Base-by-base conservation (phyloP, 2,888 invertebrate genomes). In the Chrysopilus asiliformis region DNA sequence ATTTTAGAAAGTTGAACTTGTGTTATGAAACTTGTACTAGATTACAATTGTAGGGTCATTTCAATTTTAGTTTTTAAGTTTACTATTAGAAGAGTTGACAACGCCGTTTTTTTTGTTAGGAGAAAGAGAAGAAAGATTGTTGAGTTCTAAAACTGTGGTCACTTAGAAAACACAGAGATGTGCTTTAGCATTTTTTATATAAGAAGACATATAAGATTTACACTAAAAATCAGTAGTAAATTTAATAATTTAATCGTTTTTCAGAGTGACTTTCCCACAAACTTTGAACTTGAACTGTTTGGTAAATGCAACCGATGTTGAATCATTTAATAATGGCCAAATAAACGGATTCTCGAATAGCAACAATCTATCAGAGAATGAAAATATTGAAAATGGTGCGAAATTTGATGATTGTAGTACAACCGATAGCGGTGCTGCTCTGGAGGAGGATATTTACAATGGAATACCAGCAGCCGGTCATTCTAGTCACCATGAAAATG, bases 261-360 rank as follows among this genome's bases (percentile, higher is more conserved):
- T 14, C 52, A 85, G 85, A 60, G 80, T 89, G 42, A 76, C 78
- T 3, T 89, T 89, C 58, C 83, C 85, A 4, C 79, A 85, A 57
- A 68, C 71, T 12, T 62, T 89, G 32, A 79, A 87, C 59, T 63
- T 89, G 48, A 87, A 86, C 56, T 71, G 73, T 25, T 80, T 85
- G 50, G 67, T 84, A 14, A 67, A 65, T 30, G 55, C 49, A 27
- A 51, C 49, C 28, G 55, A 53, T 22, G 41, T 41, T 3, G 48
- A 46, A 36, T 41, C 43, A 14, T 48, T 45, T 16, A 42, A 36
- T 5, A 45, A 43, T 24, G 41, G 44, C 4, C 42, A 46, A 24
- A 44, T 49, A 9, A 42, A 46, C n/a, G 47, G 36, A 13, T 47
- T 46, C 32, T 44, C 41, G 14, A 52, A 46, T 22, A 57, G 57